Conservation (phyloP, 2,797 vertebrate species). For the Coendou prehensilis region DNA sequence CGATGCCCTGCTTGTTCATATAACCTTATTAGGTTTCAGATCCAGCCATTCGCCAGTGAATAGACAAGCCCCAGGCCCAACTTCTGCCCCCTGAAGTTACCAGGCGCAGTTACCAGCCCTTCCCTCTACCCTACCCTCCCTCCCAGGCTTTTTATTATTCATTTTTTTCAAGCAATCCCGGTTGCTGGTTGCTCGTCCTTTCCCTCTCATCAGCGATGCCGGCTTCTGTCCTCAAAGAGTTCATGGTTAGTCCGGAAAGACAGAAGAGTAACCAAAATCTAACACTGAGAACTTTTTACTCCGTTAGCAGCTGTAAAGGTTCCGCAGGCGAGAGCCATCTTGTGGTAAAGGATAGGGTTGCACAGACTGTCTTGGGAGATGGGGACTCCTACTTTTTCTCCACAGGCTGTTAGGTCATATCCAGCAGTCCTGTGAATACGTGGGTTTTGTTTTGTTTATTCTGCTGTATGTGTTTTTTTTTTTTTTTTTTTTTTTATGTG, state of each 20-base stretch:
- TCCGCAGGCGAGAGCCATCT: not conserved
- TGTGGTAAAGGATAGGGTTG: not conserved
- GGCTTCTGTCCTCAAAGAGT: not conserved
- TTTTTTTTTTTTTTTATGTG: no score
- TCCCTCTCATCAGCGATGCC: not conserved
- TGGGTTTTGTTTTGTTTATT: constrained; percentile 4
- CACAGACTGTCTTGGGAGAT: not conserved
- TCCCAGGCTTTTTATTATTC: not conserved
- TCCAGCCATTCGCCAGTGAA: not conserved
- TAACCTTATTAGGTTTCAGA: not conserved
- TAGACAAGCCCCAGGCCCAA: not conserved
- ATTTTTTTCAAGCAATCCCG: not conserved
- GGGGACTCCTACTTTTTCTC: not conserved
- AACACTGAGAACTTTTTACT: not conserved
- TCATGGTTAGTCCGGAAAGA: not conserved
- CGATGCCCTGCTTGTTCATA: not conserved
- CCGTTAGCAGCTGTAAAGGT: not conserved
- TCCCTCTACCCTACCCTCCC: no score
- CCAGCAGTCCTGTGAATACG: not conserved
- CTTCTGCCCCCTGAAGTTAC: not conserved
- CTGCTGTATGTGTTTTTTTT: not conserved
- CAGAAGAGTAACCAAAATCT: constrained; percentile 18
- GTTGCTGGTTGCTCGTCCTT: not conserved
- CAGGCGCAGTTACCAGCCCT: no score
- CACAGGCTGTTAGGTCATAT: not conserved